These are phyloP conservation scores for Epinephelus fuscoguttatus DNA, from an alignment of 2,113 vertebrate species.

Conservation along the genomic window DNA sequence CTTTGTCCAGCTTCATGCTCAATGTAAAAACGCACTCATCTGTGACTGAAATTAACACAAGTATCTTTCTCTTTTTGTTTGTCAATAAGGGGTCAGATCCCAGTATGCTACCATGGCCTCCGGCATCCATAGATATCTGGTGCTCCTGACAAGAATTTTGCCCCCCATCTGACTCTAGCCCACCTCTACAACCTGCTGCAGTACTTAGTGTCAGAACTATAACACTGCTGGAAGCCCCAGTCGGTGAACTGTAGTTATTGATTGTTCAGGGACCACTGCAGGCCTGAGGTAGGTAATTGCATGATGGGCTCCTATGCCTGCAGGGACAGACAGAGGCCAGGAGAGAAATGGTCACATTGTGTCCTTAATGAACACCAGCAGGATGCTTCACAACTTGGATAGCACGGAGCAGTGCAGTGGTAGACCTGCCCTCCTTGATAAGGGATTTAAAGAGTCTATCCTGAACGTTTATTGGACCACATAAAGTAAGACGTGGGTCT, in stretches of 20 bases:
- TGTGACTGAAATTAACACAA: background rate
- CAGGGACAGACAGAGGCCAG: slow-evolving; percentile 51
- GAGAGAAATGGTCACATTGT: slow-evolving; percentile 57
- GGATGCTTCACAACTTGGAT: slow-evolving; percentile 44
- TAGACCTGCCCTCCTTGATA: slow-evolving; percentile 51
- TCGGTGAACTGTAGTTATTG: slow-evolving; percentile 69
- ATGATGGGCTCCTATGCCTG: slow-evolving; percentile 59
- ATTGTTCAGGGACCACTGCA: slow-evolving; percentile 59
- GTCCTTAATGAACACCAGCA: slow-evolving; percentile 66
- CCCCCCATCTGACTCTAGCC: slow-evolving; percentile 12
- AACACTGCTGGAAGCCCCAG: slow-evolving; percentile 42
- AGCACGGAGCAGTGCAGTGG: slow-evolving; percentile 17
- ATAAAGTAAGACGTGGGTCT: slow-evolving; percentile 52
- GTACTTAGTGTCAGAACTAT: slow-evolving; percentile 36
- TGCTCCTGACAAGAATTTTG: slow-evolving; percentile 10
- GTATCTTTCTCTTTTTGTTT: background rate
- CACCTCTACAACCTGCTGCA: slow-evolving; percentile 39
- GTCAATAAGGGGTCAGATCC: background rate
- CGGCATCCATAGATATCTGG: slow-evolving; percentile 12
- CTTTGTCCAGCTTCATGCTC: background rate
- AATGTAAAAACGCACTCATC: background rate
- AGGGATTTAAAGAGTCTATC: slow-evolving; percentile 46
- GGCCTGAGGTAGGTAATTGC: slow-evolving; percentile 60
- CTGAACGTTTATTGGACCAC: slow-evolving; percentile 54
- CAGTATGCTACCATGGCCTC: background rate